A percentile compares a stretch with the other conserved stretches of the same genome.
Evolutionary conservation across 2,888 invertebrate species (phyloP).

Genomic region (Bombylius major): DNA sequence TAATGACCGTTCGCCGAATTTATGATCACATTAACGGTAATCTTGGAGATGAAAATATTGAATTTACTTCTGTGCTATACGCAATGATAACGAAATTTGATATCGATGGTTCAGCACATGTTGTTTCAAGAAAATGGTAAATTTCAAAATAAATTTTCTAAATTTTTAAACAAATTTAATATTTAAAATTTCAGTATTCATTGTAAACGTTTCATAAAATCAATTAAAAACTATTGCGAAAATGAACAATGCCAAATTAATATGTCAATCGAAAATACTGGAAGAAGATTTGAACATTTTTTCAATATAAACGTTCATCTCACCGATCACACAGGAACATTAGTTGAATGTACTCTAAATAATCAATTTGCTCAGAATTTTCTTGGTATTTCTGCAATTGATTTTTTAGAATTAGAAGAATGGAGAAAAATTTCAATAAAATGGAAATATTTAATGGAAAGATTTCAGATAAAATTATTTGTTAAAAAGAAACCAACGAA

Average conservation of each 20-base stretch:
- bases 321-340: conserved; percentile 56
- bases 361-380: conserved; percentile 46
- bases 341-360: conserved; percentile 44
- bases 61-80: conserved; percentile 58
- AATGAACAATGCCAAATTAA: conserved; percentile 25
- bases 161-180: not conserved
- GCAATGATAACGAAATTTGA: conserved; percentile 57
- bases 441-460: conserved; percentile 52
- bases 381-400: conserved; percentile 41
- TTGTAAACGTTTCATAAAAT: conserved; percentile 19
- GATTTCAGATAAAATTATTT: conserved; percentile 43
- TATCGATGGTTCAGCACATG: conserved; percentile 43
- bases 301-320: conserved; percentile 51
- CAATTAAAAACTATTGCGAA: conserved; percentile 19
- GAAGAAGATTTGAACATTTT: conserved; percentile 22
- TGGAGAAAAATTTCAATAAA: conserved; percentile 44
- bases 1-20: conserved; percentile 48
- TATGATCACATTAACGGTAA: conserved; percentile 36
- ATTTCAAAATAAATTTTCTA: conserved; percentile 1
- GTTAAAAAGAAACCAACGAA: conserved; percentile 23
- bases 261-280: conserved; percentile 20
- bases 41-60: conserved; percentile 35
- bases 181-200: conserved; percentile 18
- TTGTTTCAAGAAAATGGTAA: conserved; percentile 38
- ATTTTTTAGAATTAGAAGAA: conserved; percentile 41